Percentiles rank a stretch among this genome's conserved stretches.
Evolutionary conservation across 1,140 invertebrate species (phyloP).

Genomic region (Lutraria rhynchaena): DNA sequence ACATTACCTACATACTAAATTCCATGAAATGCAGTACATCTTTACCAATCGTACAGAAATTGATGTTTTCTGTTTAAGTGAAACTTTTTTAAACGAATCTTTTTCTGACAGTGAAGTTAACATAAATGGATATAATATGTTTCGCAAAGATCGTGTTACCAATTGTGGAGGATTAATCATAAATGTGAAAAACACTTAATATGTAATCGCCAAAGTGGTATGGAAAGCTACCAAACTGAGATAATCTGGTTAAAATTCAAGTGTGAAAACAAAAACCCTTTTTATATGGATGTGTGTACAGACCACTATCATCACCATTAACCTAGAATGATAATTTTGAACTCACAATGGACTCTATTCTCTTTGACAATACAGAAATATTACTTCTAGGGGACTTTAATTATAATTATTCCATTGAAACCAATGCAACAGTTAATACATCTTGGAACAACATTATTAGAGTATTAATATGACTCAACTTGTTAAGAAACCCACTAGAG

Average conservation of each 20-base stretch:
- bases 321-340: slow-evolving; percentile 5
- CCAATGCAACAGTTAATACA: neutral
- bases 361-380: slow-evolving; percentile 1
- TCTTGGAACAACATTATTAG: neutral
- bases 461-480: neutral
- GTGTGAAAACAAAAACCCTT: neutral
- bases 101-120: slow-evolving; percentile 11
- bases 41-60: neutral
- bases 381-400: neutral
- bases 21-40: neutral
- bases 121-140: neutral
- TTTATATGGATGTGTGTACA: neutral
- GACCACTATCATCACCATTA: slow-evolving; percentile 9
- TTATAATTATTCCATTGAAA: slow-evolving; percentile 6
- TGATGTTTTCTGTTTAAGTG: slow-evolving; percentile 2
- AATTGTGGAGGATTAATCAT: neutral
- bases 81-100: slow-evolving; percentile 11
- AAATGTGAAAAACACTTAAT: neutral
- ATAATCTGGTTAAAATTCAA: neutral
- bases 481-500: slow-evolving; percentile 2
- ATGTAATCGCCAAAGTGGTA: neutral
- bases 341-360: neutral
- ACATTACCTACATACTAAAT: neutral
- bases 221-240: neutral
- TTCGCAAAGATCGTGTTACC: neutral